These are phyloP conservation scores for Harlomillsia oculata DNA, from an alignment of 1,140 invertebrate genomes.

Conservation along the genomic window DNA sequence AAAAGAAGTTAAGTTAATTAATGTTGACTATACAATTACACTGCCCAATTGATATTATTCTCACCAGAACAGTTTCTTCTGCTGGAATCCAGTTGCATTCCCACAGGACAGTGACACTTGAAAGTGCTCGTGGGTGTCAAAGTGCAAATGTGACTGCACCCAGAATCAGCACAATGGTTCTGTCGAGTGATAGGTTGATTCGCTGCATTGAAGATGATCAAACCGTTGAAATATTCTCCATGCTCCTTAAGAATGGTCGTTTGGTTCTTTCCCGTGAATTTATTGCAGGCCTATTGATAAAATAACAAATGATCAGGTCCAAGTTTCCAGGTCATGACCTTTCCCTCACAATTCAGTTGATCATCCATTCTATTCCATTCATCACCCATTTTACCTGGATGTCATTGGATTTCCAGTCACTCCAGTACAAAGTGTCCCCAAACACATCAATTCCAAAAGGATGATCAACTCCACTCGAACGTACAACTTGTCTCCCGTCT, in stretches of 20 bases:
- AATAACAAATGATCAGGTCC: neutral
- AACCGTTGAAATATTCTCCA: slow-evolving; percentile 38
- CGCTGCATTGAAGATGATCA: slow-evolving; percentile 42
- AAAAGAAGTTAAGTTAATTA: slow-evolving; percentile 6
- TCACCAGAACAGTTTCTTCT: slow-evolving; percentile 46
- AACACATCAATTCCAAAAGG: slow-evolving; percentile 77
- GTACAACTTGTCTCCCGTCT: slow-evolving; percentile 46
- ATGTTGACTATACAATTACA: neutral
- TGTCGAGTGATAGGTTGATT: slow-evolving; percentile 17
- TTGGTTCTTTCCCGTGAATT: slow-evolving; percentile 41
- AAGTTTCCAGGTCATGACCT: too few species aligned
- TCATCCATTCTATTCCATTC: too few species aligned
- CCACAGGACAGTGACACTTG: slow-evolving; percentile 67
- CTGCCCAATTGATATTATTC: too few species aligned
- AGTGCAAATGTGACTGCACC: slow-evolving; percentile 72
- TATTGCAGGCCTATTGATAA: slow-evolving; percentile 33
- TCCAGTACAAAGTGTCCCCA: slow-evolving; percentile 79
- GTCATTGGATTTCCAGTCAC: slow-evolving; percentile 52
- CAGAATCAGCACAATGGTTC: slow-evolving; percentile 58
- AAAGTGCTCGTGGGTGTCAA: slow-evolving; percentile 51
- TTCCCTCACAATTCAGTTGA: too few species aligned
- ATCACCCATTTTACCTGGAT: slow-evolving; percentile 38
- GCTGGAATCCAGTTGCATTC: slow-evolving; percentile 49
- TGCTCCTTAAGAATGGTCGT: slow-evolving; percentile 35
- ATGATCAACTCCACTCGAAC: slow-evolving; percentile 42